Base-by-base conservation (phyloP, 1,140 invertebrate species). In the Condylostylus longicornis region DNA sequence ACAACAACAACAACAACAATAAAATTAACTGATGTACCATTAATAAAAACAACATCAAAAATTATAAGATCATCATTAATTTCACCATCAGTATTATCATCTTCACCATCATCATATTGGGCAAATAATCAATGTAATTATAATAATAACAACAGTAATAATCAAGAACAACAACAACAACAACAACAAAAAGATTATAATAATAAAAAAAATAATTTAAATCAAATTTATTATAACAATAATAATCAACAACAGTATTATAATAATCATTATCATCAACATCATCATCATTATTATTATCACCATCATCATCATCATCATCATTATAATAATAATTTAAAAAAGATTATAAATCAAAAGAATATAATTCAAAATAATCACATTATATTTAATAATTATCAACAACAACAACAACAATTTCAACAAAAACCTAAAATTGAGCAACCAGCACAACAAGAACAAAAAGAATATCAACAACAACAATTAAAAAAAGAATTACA, bases 361-460 rank as follows among this genome's bases (percentile, higher is more conserved):
- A 27, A 27, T 13, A 27, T 27, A 10, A 27, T 27, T 27, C 8
- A 27, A 13, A 40, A 20, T 15, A 40, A 35, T 17, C 9, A 7
- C 31, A 4, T 4, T 5, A 33, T 8, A n/a, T n/a, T n/a, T n/a
- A n/a, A n/a, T n/a, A n/a, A n/a, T n/a, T n/a, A n/a, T n/a, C 35
- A 30, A 32, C 37, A 38, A 8, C 38, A 40, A 10, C 42, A 43
- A 33, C 37, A 43, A 20, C 28, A 44, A 7, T 17, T 41, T n/a
- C 13, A 33, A n/a, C n/a, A n/a, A n/a, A n/a, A n/a, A n/a, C n/a
- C n/a, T n/a, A n/a, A n/a, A n/a, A n/a, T n/a, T n/a, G n/a, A n/a
- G n/a, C n/a, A n/a, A n/a, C n/a, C n/a, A n/a, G n/a, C n/a, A n/a
- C n/a, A n/a, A n/a, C n/a, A n/a, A n/a, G n/a, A n/a, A n/a, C n/a